Conservation (phyloP, 1,140 invertebrate species). For the Charaxes varanes region DNA sequence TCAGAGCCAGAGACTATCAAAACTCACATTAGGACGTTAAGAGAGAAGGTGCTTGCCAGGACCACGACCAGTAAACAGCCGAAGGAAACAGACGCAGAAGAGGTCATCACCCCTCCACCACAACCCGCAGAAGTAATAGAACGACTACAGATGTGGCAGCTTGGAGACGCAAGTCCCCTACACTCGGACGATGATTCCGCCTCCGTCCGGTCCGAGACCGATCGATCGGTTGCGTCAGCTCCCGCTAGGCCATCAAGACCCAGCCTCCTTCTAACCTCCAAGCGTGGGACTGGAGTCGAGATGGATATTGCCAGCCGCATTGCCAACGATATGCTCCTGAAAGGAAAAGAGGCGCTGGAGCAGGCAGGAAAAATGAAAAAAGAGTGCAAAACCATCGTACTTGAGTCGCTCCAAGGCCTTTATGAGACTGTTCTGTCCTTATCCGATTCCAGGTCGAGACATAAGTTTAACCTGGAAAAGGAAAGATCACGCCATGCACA, state of each 20-base stretch:
- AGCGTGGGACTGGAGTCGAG: background rate
- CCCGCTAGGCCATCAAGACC: background rate
- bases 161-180: too few relatives aligned
- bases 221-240: background rate
- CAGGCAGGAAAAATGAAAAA: slow-evolving; percentile 3
- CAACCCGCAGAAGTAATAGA: background rate
- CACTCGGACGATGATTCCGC: too few relatives aligned
- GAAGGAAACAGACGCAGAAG: background rate
- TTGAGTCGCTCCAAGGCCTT: background rate
- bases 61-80: background rate
- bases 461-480: slow-evolving; percentile 7
- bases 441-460: slow-evolving; percentile 6
- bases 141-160: too few relatives aligned
- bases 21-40: too few relatives aligned
- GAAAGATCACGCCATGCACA: slow-evolving; percentile 4
- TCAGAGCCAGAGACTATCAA: too few relatives aligned
- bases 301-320: slow-evolving; percentile 4
- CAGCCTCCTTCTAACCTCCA: background rate
- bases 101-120: background rate
- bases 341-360: slow-evolving; percentile 9
- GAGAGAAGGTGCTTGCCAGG: background rate
- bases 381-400: background rate
- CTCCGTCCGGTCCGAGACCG: background rate
- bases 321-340: slow-evolving; percentile 2
- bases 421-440: slow-evolving; percentile 8